phyloP scores from a whole-genome alignment of 2,113 vertebrate genomes.

The Tetrao urogallus region DNA sequence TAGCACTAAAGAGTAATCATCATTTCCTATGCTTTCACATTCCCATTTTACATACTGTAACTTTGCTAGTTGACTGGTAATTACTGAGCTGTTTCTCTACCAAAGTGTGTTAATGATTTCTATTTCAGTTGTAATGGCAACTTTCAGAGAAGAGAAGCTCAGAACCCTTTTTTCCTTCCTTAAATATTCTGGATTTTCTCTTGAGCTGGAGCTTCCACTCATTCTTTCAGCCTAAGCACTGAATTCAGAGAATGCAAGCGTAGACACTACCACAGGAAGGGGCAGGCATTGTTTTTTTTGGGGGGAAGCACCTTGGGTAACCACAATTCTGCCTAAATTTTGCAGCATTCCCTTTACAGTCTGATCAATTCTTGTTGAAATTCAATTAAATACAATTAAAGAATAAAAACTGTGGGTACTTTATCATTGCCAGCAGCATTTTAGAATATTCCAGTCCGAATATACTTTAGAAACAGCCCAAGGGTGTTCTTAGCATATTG shows the following conservation, averaged over 20 bases:
- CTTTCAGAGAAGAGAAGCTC: neutral
- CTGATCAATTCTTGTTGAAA: slow-evolving; percentile 31
- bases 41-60: neutral
- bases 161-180: neutral
- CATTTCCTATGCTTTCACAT: neutral
- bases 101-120: neutral
- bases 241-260: neutral
- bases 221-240: neutral
- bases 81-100: neutral
- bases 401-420: slow-evolving; percentile 20
- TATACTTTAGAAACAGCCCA: slow-evolving; percentile 1
- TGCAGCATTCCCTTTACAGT: neutral
- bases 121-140: neutral
- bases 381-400: slow-evolving; percentile 38
- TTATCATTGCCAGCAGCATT: neutral
- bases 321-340: neutral
- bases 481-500: slow-evolving; percentile 8
- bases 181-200: neutral
- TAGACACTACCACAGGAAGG: neutral
- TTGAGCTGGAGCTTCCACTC: neutral
- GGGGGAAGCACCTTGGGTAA: neutral
- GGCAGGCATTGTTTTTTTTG: neutral
- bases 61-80: neutral
- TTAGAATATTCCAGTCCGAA: neutral
- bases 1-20: neutral